A percentile compares a stretch with the other conserved stretches of the same genome.
Evolutionary conservation across 2,888 invertebrate species (phyloP).

Genomic region (Tenthredo scrophulariae): DNA sequence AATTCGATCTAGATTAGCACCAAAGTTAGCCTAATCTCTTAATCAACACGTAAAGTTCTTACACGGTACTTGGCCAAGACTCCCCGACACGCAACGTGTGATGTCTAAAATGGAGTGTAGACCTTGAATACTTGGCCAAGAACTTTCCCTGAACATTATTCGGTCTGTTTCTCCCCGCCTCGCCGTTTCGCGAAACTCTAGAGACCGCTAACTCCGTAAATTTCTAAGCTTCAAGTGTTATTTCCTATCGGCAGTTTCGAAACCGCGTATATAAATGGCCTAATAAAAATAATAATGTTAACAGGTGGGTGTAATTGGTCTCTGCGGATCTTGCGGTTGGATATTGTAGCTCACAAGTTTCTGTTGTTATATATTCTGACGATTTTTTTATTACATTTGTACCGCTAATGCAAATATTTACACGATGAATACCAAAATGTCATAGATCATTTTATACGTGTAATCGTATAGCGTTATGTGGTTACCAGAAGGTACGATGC

Average conservation of each 20-base stretch:
- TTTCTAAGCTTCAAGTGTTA: constrained; percentile 1
- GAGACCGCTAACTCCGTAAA: neutral
- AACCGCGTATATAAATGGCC: neutral
- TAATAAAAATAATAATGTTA: constrained; percentile 4
- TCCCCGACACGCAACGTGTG: neutral
- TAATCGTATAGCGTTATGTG: neutral
- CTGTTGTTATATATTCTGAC: neutral
- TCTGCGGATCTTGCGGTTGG: neutral
- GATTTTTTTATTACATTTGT: neutral
- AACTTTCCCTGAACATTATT: neutral
- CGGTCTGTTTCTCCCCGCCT: neutral
- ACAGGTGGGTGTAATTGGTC: neutral
- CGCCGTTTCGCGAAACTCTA: neutral
- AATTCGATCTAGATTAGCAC: constrained; percentile 21
- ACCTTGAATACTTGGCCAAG: constrained; percentile 30
- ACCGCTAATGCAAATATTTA: neutral
- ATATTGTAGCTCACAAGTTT: neutral
- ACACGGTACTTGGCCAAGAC: constrained; percentile 21
- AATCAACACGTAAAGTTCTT: constrained; percentile 38
- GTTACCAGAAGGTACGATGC: neutral
- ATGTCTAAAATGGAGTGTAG: neutral
- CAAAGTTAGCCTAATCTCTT: constrained; percentile 44
- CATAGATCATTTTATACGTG: neutral
- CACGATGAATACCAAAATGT: neutral
- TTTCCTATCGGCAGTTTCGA: neutral